Evolutionary conservation across 2,888 invertebrate species (phyloP), one percentile per base, ranked within the genome.

Genomic region (Oscheius sp.): DNA sequence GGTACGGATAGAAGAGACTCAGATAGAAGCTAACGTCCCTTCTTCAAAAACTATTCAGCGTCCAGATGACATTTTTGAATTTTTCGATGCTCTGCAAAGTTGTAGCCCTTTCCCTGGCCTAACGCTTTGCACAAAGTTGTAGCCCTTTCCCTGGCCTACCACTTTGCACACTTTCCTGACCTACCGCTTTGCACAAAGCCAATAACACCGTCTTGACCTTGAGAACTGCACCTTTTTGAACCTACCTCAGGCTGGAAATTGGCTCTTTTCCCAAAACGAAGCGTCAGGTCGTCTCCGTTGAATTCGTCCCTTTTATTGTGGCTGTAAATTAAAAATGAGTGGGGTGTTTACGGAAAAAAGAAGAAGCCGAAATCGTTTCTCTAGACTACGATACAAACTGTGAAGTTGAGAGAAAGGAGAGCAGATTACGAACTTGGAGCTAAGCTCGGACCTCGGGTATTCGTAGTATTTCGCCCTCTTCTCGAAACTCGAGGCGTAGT

Each of bases 231-330:
- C 21, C 21, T 21, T 57, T n/a, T 58, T 58, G 4, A 29, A 29
- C 33, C 5, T 35, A 68, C 68, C 35, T 68, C 68, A 11, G 68
- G 68, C 3, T 37, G 37, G 42, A 68, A 68, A 55, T 55, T 68
- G 53, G 75, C 73, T 13, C 83, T 76, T 74, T 83, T 83, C 11
- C 83, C 83, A 70, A 83, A 83, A 32, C 83, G 78, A 21, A 83
- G 77, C 1, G 79, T 80, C 68, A 83, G 53, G 58, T 83, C 83
- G 55, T 81, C 80, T 32, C 78, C 83, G 70, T 79, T 80, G 75
- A 83, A 83, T 73, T 81, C 21, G 21, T 21, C 81, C 10, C 83
- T 73, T 58, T 81, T 81, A 58, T 76, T 73, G 13, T 77, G 76
- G 57, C 78, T 76, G 55, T 35, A 42, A 42, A 42, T 21, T 21